phyloP scores from a whole-genome alignment of 2,888 invertebrate genomes.

The Parelbella ahira region DNA sequence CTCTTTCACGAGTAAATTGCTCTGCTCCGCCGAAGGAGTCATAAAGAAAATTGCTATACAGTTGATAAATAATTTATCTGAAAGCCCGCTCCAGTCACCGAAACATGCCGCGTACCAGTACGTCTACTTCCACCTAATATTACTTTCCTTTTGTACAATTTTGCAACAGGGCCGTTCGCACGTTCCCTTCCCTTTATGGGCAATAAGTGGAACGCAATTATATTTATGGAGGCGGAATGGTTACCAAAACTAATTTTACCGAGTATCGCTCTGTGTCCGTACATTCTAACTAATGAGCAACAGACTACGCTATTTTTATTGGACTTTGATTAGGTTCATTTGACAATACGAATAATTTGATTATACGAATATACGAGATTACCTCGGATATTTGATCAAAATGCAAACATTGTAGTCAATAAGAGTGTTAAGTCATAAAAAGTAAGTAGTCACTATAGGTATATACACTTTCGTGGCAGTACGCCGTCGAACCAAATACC shows the following conservation, averaged over 20 bases:
- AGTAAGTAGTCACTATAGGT: too few species aligned
- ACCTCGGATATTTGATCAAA: conserved; percentile 13
- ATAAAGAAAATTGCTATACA: conserved; percentile 81
- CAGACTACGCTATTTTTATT: conserved; percentile 26
- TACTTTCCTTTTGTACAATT: conserved; percentile 80
- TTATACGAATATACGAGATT: conserved; percentile 20
- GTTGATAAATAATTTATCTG: conserved; percentile 81
- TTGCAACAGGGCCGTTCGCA: conserved; percentile 78
- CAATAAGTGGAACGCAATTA: conserved; percentile 80
- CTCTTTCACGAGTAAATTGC: conserved; percentile 78
- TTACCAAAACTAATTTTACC: conserved; percentile 74
- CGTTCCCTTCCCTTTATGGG: conserved; percentile 79
- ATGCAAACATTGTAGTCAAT: too few species aligned
- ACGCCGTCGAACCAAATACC: too few species aligned
- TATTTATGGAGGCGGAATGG: conserved; percentile 76
- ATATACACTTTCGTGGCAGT: too few species aligned
- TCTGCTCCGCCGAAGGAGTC: conserved; percentile 79
- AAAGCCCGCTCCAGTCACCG: conserved; percentile 79
- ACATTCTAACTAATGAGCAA: conserved; percentile 39
- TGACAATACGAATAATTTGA: too few species aligned
- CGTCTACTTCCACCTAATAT: conserved; percentile 74
- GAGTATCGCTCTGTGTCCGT: conserved; percentile 56
- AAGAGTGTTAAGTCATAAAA: too few species aligned
- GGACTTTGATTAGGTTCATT: conserved; percentile 26
- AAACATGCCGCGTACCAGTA: conserved; percentile 67